Evolutionary conservation across 2,113 vertebrate genomes (phyloP).

Genomic region (Forbesichthys agassizii): DNA sequence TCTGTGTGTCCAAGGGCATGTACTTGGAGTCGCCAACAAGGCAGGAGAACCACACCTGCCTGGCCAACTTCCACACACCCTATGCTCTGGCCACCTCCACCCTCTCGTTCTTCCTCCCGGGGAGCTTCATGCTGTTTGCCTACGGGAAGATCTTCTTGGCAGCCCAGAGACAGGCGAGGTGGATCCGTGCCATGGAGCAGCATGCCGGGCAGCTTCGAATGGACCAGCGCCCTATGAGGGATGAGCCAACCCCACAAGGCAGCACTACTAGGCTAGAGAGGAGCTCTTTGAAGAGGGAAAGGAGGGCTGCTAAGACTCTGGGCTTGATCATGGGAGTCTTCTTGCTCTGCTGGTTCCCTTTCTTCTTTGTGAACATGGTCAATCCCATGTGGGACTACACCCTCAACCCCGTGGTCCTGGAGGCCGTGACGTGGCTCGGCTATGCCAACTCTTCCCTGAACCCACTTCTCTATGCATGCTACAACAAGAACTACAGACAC

Average conservation of each 20-base stretch:
- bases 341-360: conserved; percentile 63
- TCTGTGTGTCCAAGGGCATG: conserved; percentile 10
- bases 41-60: conserved; percentile 1
- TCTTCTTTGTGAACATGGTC: conserved; percentile 50
- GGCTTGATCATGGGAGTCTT: conserved; percentile 58
- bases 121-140: conserved; percentile 27
- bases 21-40: conserved; percentile 1
- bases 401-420: conserved; percentile 33
- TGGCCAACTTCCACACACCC: background rate
- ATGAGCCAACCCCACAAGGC: background rate
- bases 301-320: conserved; percentile 50
- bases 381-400: conserved; percentile 42
- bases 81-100: conserved; percentile 15
- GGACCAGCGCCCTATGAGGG: background rate
- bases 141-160: conserved; percentile 29
- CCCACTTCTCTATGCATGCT: conserved; percentile 54
- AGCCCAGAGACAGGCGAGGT: conserved; percentile 26
- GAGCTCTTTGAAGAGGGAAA: conserved; percentile 38
- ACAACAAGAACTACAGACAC: conserved; percentile 52
- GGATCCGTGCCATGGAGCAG: conserved; percentile 27
- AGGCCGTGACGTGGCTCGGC: conserved; percentile 55
- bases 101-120: conserved; percentile 27
- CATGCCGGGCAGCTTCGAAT: background rate
- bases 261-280: background rate
- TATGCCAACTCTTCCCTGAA: conserved; percentile 66